Conservation (phyloP, 1,140 invertebrate species). For the Lordiphosa clarofinis region DNA sequence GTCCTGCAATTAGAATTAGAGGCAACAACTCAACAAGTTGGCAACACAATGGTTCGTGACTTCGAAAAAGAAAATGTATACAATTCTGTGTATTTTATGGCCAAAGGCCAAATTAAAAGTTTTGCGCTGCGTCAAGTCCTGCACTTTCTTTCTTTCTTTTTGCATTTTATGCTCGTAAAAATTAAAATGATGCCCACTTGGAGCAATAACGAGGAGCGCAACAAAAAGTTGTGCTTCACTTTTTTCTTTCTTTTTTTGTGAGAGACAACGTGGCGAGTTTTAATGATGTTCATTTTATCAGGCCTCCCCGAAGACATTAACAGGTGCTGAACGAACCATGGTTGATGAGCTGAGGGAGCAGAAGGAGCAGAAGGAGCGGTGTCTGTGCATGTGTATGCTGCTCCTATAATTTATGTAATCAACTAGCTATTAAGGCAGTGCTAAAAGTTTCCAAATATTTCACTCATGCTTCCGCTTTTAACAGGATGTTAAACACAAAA, state of each 20-base stretch:
- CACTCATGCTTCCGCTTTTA: too few species aligned
- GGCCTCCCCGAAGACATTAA: constrained; percentile 31
- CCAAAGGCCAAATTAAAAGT: constrained; percentile 45
- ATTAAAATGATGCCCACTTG: constrained; percentile 73
- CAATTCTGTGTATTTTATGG: constrained; percentile 45
- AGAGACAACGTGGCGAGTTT: constrained; percentile 31
- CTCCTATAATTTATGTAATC: too few species aligned
- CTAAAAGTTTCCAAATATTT: too few species aligned
- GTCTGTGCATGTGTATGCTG: too few species aligned
- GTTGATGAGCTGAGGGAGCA: too few species aligned
- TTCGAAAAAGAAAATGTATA: constrained; percentile 25
- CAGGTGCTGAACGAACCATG: constrained; percentile 7
- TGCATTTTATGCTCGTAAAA: constrained; percentile 64
- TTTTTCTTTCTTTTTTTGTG: constrained; percentile 8
- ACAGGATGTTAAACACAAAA: too few species aligned
- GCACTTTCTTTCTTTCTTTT: constrained; percentile 21
- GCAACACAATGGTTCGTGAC: constrained; percentile 33
- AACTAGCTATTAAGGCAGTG: too few species aligned
- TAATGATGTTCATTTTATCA: constrained; percentile 47
- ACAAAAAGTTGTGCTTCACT: constrained; percentile 11
- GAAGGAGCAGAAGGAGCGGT: too few species aligned
- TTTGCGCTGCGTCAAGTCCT: constrained; percentile 28
- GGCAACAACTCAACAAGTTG: constrained; percentile 45
- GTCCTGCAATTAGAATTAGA: constrained; percentile 81
- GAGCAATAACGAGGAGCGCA: constrained; percentile 42